Base-by-base conservation (phyloP, 2,113 vertebrate species). In the Gracilinanus agilis region DNA sequence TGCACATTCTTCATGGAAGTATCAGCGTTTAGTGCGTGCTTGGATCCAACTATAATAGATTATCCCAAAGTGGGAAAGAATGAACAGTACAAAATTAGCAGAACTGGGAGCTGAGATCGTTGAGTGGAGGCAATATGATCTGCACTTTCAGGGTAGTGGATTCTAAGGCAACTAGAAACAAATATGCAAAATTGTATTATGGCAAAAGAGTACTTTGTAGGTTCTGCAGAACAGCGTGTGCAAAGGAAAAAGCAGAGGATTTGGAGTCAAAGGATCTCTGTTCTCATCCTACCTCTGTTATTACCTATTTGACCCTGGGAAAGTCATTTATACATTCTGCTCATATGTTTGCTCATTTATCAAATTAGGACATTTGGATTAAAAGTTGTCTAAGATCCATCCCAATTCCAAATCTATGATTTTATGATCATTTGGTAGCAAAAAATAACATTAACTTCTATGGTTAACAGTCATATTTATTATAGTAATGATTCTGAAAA, bases 41-140 rank as follows among this genome's bases (percentile, higher is more conserved):
- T 98, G 97, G 97, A 98, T 98, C 98, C 97, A 98, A 98, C 97
- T 97, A 98, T 97, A 98, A 98, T 97, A 98, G 98, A 98, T 99
- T 98, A 98, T 98, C 97, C 97, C 97, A 97, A 98, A 98, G 98
- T 98, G 98, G 98, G 98, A 98, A 98, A 98, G 98, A 98, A 98
- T 98, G 98, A 98, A 97, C 96, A 97, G 97, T 54, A 97, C 96
- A 98, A 98, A 99, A 98, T 98, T 98, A 98, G 98, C 98, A 98
- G 98, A 98, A 98, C 98, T 97, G 97, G 97, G 97, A 98, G 98
- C 97, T 98, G 97, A 98, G 97, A 97, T 98, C 95, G 95, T 98
- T 98, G 98, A 96, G 92, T 97, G 95, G 96, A 97, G 24, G 98
- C 98, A 98, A 98, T 92, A 97, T 89, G 98, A 99, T 98, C 98